These are phyloP conservation scores for Platanista minor DNA, from an alignment of 2,113 vertebrate genomes.

Conservation along the genomic window DNA sequence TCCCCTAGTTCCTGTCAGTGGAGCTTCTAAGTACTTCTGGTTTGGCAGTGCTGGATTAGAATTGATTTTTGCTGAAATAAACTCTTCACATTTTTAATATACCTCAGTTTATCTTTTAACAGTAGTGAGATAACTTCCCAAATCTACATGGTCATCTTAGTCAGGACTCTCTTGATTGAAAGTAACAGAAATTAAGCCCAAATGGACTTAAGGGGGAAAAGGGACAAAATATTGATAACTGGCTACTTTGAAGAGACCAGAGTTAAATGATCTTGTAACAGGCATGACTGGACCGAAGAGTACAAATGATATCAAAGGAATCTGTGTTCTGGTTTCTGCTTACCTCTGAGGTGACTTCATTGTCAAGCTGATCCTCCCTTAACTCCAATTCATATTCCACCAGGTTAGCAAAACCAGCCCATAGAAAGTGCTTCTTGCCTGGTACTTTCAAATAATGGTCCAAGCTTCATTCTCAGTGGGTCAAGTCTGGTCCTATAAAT, in stretches of 20 bases:
- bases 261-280: not conserved
- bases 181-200: conserved; percentile 27
- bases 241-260: not conserved
- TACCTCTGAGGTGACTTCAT: not conserved
- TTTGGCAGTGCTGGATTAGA: not conserved
- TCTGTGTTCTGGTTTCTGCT: not conserved
- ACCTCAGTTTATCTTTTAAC: not conserved
- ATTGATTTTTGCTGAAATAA: not conserved
- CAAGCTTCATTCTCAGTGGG: not conserved
- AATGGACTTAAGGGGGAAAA: not conserved
- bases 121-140: not conserved
- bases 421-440: not conserved
- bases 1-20: not conserved
- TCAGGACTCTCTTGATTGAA: not conserved
- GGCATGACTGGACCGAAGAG: not conserved
- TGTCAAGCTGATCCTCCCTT: not conserved
- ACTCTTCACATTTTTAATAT: not conserved
- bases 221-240: not conserved
- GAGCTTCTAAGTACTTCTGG: not conserved
- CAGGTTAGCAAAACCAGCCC: not conserved
- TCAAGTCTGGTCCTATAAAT: not conserved
- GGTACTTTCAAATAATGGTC: not conserved
- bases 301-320: not conserved
- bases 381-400: not conserved
- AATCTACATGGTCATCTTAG: not conserved